These are phyloP conservation scores for Merops nubicus DNA, from an alignment of 2,113 vertebrate species.

Conservation along the genomic window DNA sequence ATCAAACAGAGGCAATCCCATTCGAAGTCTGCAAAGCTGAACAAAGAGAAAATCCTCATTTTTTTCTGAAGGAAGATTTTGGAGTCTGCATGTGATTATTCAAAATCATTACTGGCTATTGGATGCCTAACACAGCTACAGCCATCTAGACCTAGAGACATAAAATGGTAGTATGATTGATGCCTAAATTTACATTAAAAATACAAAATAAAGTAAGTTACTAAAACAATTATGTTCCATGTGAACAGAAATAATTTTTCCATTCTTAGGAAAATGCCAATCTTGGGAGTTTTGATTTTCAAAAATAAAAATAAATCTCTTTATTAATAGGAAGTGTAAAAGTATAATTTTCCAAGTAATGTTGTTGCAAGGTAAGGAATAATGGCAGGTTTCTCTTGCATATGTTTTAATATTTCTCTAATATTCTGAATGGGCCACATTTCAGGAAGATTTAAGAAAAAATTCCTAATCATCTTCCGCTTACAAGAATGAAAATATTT, in stretches of 20 bases:
- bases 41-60: not conserved
- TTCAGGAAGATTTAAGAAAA: not conserved
- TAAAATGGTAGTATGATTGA: not conserved
- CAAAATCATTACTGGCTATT: not conserved
- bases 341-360: not conserved
- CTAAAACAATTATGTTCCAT: not conserved
- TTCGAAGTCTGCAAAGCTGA: not conserved
- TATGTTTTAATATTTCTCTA: slow-evolving; percentile 7
- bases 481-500: not conserved
- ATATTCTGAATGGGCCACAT: not conserved
- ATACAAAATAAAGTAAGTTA: not conserved
- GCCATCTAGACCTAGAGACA: not conserved
- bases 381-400: not conserved
- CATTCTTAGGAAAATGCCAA: not conserved
- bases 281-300: not conserved
- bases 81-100: not conserved
- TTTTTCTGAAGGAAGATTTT: not conserved
- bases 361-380: not conserved
- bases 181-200: not conserved
- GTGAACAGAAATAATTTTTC: not conserved
- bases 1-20: not conserved
- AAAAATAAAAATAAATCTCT: not conserved
- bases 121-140: not conserved
- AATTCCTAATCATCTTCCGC: not conserved
- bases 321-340: not conserved